phyloP scores from a whole-genome alignment of 2,888 invertebrate genomes.

The Mechanitis messenoides region DNA sequence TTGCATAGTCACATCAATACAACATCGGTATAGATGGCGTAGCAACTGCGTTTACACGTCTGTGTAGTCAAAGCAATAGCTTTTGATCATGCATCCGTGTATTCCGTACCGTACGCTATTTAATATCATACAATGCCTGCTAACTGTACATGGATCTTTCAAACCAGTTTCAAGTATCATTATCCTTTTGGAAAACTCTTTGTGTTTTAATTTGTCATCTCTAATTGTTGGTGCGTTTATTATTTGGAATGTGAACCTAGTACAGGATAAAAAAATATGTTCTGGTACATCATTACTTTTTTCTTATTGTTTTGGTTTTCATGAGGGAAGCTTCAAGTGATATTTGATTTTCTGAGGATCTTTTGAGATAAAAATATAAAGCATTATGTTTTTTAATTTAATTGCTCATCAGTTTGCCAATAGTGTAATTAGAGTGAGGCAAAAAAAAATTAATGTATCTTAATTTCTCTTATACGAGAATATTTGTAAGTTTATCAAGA shows the following conservation, averaged over 20 bases:
- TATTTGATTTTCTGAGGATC: not conserved
- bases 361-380: not conserved
- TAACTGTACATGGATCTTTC: constrained; percentile 3
- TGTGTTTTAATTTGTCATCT: constrained; percentile 1
- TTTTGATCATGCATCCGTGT: constrained; percentile 25
- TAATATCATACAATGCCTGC: constrained; percentile 16
- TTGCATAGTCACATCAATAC: not conserved
- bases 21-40: constrained; percentile 5
- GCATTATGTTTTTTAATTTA: not conserved
- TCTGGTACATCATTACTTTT: no score
- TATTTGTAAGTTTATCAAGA: no score
- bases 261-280: no score
- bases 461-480: no score
- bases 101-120: constrained; percentile 19
- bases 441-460: no score
- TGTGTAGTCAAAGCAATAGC: constrained; percentile 26
- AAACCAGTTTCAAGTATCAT: constrained; percentile 4
- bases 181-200: not conserved
- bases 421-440: no score
- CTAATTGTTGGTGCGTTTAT: not conserved
- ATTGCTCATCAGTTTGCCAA: not conserved
- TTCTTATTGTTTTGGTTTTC: no score
- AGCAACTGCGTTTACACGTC: constrained; percentile 21
- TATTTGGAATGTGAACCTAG: no score
- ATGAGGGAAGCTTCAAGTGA: not conserved